Conservation (phyloP, 1,140 invertebrate genomes). For the Radopholus similis region DNA sequence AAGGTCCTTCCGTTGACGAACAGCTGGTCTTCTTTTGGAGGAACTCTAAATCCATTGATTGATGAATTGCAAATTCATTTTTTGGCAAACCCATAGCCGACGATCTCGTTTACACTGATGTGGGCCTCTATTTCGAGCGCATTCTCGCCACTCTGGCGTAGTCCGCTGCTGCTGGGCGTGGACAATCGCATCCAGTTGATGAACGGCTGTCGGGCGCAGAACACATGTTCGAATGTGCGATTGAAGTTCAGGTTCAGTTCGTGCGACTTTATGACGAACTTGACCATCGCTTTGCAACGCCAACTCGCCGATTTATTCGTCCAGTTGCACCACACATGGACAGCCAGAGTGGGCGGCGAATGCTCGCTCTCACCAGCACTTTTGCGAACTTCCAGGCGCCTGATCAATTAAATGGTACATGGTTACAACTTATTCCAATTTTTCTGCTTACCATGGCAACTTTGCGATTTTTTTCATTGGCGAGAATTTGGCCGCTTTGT, state of each 20-base stretch:
- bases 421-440: not conserved
- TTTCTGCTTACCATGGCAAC: conserved; percentile 2
- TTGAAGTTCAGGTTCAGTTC: conserved; percentile 8
- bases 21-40: conserved; percentile 16
- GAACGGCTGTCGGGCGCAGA: conserved; percentile 16
- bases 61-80: not conserved
- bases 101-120: conserved; percentile 13
- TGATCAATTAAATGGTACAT: not conserved
- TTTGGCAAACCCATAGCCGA: conserved; percentile 21
- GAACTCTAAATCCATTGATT: conserved; percentile 1
- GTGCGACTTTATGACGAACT: conserved; percentile 18
- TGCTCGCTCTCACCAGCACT: conserved; percentile 7
- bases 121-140: conserved; percentile 12
- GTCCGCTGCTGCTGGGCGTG: not conserved
- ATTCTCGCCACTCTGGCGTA: not conserved
- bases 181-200: conserved; percentile 12
- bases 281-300: conserved; percentile 16
- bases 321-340: conserved; percentile 19
- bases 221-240: conserved; percentile 8
- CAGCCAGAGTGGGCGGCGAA: conserved; percentile 13
- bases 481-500: conserved; percentile 1
- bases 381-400: conserved; percentile 16
- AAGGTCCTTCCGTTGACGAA: conserved; percentile 17
- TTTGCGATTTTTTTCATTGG: conserved; percentile 5
- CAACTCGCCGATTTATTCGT: conserved; percentile 3